Evolutionary conservation across 2,113 vertebrate species (phyloP).

Genomic region (Mobula hypostoma): DNA sequence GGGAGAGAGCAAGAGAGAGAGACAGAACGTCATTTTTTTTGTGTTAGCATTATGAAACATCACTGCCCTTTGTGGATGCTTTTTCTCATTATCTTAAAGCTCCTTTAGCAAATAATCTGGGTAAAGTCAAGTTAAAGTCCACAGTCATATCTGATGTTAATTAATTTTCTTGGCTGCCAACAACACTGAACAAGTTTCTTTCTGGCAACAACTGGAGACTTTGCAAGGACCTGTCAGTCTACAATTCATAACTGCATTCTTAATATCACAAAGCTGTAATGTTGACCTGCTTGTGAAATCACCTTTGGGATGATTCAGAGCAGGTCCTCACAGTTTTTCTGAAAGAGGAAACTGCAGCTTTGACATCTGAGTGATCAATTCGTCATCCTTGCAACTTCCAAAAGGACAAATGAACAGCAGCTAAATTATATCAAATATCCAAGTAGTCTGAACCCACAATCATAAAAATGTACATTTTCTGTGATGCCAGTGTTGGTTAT

Average conservation of each 20-base stretch:
- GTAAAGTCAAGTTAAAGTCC: not conserved
- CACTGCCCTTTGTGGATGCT: not conserved
- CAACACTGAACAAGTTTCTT: not conserved
- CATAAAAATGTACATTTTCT: not conserved
- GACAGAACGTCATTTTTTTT: not conserved
- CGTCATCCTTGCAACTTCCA: not conserved
- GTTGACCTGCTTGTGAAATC: not conserved
- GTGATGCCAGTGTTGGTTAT: not conserved
- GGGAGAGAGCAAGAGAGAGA: too few species aligned
- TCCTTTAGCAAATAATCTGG: not conserved
- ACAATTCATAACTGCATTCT: not conserved
- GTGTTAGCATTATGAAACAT: not conserved
- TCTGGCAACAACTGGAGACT: not conserved
- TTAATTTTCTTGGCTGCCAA: not conserved
- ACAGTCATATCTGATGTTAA: not conserved
- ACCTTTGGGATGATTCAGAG: not conserved
- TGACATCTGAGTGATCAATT: not conserved
- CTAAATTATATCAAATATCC: not conserved
- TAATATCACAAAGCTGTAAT: not conserved
- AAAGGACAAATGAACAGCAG: not conserved
- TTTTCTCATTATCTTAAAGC: not conserved
- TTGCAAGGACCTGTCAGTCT: not conserved
- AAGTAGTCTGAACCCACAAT: not conserved
- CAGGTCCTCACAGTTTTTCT: not conserved
- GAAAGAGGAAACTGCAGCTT: not conserved